These are phyloP conservation scores for Pagrus major DNA, from an alignment of 2,113 vertebrate species.

Conservation along the genomic window DNA sequence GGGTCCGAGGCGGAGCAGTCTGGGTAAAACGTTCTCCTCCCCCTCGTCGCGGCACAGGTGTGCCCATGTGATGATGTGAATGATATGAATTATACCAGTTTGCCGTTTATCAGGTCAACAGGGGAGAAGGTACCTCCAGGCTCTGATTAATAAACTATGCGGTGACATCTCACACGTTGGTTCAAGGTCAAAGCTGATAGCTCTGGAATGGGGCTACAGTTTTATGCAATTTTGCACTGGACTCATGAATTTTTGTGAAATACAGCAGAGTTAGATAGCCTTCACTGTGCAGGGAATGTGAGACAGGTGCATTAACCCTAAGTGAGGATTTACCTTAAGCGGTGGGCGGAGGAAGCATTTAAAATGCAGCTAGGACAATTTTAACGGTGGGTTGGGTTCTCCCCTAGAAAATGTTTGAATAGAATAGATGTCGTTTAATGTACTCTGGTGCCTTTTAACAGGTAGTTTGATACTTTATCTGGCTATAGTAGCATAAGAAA, in stretches of 20 bases:
- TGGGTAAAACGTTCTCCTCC: conserved; percentile 3
- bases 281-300: neutral
- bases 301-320: neutral
- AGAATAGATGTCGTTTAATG: too few relatives aligned
- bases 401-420: too few relatives aligned
- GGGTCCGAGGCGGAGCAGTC: conserved; percentile 22
- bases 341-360: too few relatives aligned
- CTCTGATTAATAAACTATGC: conserved; percentile 42
- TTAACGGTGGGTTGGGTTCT: too few relatives aligned
- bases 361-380: too few relatives aligned
- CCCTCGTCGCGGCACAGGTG: neutral
- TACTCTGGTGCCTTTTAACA: too few relatives aligned
- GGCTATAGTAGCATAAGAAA: too few relatives aligned
- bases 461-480: too few relatives aligned
- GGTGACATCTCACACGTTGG: neutral
- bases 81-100: conserved; percentile 8
- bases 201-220: neutral
- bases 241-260: conserved; percentile 2
- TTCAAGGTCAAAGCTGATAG: conserved; percentile 41
- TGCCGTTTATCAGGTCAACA: neutral
- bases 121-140: conserved; percentile 5
- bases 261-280: neutral
- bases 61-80: neutral
- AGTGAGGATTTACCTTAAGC: neutral
- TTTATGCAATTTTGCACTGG: neutral